Evolutionary conservation across 1,140 invertebrate species (phyloP).

Genomic region (Magallana gigas): DNA sequence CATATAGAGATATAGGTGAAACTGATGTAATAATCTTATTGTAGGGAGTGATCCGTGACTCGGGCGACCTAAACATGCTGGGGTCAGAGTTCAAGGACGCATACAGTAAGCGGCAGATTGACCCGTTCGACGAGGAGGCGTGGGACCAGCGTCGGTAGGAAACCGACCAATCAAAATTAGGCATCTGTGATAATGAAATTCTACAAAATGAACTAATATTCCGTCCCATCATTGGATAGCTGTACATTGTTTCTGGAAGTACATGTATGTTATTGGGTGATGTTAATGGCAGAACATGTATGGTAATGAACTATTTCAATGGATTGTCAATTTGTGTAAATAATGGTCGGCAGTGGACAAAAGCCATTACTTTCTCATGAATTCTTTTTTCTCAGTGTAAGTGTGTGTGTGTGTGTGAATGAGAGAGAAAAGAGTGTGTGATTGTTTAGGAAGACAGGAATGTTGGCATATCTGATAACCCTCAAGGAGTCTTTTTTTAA

Average conservation of each 20-base stretch:
- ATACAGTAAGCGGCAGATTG: slow-evolving; percentile 70
- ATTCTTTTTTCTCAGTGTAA: background rate
- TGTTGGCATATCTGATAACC: too few species aligned
- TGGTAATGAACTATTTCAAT: background rate
- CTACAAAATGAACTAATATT: background rate
- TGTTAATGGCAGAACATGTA: background rate
- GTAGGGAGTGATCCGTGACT: slow-evolving; percentile 78
- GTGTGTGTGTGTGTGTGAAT: background rate
- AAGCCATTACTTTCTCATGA: background rate
- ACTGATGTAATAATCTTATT: slow-evolving; percentile 35
- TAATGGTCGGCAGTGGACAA: too few species aligned
- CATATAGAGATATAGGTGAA: too few species aligned
- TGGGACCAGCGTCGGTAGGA: slow-evolving; percentile 65
- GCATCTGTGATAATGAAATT: background rate
- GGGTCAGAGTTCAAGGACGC: slow-evolving; percentile 75
- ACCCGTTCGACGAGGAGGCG: slow-evolving; percentile 75
- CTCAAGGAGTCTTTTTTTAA: too few species aligned
- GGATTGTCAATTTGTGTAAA: background rate
- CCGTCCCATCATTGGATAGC: background rate
- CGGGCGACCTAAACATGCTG: slow-evolving; percentile 75
- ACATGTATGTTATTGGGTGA: background rate
- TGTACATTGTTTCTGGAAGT: background rate
- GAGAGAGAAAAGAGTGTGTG: background rate
- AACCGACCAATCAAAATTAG: slow-evolving; percentile 2
- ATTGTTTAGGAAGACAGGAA: background rate